Evolutionary conservation across 1,140 invertebrate genomes (phyloP), one percentile per base, ranked within the genome.

Genomic region (Protaetia brevitarsis): DNA sequence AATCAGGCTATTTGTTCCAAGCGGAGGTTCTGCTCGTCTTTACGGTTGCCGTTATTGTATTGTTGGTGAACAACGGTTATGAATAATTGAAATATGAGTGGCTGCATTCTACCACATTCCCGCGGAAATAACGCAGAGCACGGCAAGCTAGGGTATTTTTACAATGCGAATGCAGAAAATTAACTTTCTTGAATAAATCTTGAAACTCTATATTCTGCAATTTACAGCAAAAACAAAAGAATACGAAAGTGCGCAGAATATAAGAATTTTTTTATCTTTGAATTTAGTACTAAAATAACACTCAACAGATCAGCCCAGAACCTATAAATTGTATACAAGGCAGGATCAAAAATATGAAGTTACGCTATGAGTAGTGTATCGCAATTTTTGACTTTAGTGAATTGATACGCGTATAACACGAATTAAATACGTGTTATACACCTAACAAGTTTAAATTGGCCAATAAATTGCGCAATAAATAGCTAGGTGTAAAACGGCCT

Each of bases 21-120:
- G 41, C 26, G 41, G 21, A 51, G 41, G 41, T 23, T 51, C 19
- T 2, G 41, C 19, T 51, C 21, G 41, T 23, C 19, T 19, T 51
- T 51, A 23, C 41, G 10, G 7, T 23, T 0, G 5, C 26, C 21
- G 41, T 51, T 51, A 51, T 51, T 51, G 41, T 51, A 51, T 19
- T 51, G 41, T 23, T 19, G 11, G 5, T 51, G 19, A 51, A 16
- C 26, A 19, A 8, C 41, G 26, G n/a, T 51, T 51, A 51, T 51
- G 41, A 51, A 51, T 51, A 51, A 51, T 51, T 51, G 41, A 51
- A 51, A 51, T 51, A 51, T 19, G 41, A 51, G n/a, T n/a, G n/a
- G 21, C 41, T 51, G 21, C 41, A 51, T 51, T 23, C 19, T 19
- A 51, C 2, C 19, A 16, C 26, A 23, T 51, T 23, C 13, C 11